Base-by-base conservation (phyloP, 2,888 invertebrate genomes). In the Phytoseiulus persimilis region DNA sequence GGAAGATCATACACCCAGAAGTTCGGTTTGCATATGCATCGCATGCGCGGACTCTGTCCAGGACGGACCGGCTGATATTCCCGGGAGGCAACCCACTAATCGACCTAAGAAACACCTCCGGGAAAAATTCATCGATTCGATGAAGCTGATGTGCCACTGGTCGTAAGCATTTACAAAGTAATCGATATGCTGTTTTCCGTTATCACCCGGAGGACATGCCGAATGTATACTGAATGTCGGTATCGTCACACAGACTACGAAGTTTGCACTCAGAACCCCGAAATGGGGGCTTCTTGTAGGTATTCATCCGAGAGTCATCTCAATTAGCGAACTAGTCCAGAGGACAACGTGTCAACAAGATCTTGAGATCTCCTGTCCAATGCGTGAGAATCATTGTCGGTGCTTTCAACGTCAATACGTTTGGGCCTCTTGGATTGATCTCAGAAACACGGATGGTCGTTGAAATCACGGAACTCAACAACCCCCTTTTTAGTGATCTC, bases 11-110 rank as follows among this genome's bases (percentile, higher is more conserved):
- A 87, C 31, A 87, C 87, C 9, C 87, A 87, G 39, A 87, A 87
- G n/a, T 87, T 87, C 87, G 87, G 87, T 6, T 33, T 87, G 33
- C 87, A 87, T 32, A 87, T 87, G 87, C 87, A 87, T 18, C 87
- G 87, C 45, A 87, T 87, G 87, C 87, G 87, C 6, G 87, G 87
- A 33, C 87, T 87, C n/a, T 87, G 87, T 14, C 87, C 87, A 11
- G 87, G 87, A 2, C 32, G 33, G 45, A 87, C 2, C 87, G 65
- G 28, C 65, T 28, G 28, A 28, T 14, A 3, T n/a, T 23, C 23
- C 18, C 65, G 5, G 14, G 65, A 65, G 9, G 65, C 23, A 11
- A 65, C 9, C 39, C 5, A 9, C 39, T 65, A 23, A 65, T 2
- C 65, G 14, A 65, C 65, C 65, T 65, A 14, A 23, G 65, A 23